These are phyloP conservation scores for Daboia siamensis DNA, from an alignment of 2,113 vertebrate species.

Conservation along the genomic window DNA sequence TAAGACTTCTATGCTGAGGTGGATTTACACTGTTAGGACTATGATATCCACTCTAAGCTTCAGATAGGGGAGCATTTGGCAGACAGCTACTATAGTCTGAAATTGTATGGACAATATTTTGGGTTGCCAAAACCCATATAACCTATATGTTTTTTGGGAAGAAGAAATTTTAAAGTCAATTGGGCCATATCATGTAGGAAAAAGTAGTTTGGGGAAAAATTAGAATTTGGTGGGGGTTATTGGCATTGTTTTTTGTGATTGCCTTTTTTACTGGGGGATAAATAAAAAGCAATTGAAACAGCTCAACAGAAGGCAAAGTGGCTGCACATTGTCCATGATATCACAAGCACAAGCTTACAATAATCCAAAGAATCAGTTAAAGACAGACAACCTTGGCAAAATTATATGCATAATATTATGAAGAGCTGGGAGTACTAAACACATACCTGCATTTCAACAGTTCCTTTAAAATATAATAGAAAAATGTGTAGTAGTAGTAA, in stretches of 20 bases:
- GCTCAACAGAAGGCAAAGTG: neutral
- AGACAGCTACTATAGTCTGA: neutral
- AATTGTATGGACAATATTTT: neutral
- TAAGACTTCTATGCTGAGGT: neutral
- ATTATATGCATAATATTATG: neutral
- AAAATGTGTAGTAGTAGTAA: neutral
- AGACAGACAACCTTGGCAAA: neutral
- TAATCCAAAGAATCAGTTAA: neutral
- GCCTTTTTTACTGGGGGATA: neutral
- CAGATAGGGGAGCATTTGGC: neutral
- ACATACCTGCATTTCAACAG: neutral
- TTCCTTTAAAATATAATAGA: neutral
- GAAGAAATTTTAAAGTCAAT: neutral
- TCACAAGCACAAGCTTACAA: neutral
- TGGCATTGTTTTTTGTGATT: neutral
- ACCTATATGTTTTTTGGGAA: neutral
- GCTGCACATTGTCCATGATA: neutral
- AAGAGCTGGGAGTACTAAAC: neutral
- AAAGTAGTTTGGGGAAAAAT: neutral
- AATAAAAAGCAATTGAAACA: neutral
- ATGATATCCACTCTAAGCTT: neutral
- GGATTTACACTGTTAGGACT: neutral
- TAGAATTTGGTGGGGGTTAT: neutral
- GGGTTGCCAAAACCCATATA: neutral
- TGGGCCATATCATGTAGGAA: neutral